Evolutionary conservation across 2,888 invertebrate species (phyloP).

Genomic region (Cancer borealis): DNA sequence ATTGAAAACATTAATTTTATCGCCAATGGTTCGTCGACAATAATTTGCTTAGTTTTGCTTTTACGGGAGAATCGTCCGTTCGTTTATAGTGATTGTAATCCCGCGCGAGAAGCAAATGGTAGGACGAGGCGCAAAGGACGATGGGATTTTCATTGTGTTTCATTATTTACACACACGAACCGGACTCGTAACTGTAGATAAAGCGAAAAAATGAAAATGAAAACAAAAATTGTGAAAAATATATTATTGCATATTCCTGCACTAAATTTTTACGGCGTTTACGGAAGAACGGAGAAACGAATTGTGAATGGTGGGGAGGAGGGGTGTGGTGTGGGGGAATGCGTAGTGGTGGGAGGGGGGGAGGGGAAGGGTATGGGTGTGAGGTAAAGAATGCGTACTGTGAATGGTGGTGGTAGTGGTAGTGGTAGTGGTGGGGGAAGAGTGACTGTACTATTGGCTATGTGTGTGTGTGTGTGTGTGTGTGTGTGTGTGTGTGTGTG

Average conservation of each 20-base stretch:
- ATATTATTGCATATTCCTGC: no score
- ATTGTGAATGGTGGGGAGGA: no score
- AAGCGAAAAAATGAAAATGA: no score
- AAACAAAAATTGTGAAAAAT: no score
- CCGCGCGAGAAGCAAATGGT: not conserved
- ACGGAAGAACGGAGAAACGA: not conserved
- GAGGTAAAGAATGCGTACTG: no score
- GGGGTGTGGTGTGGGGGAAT: no score
- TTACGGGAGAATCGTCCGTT: not conserved
- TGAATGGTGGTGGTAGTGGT: not conserved
- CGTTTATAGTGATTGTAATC: not conserved
- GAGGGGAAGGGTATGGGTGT: no score
- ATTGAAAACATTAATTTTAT: slow-evolving; percentile 33
- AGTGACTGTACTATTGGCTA: no score
- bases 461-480: not conserved
- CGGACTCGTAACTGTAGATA: no score
- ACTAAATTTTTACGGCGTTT: not conserved
- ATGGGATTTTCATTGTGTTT: not conserved
- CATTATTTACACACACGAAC: no score
- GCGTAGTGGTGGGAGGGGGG: no score
- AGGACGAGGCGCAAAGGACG: not conserved
- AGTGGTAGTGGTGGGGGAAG: not conserved
- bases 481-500: not conserved
- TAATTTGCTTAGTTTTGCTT: slow-evolving; percentile 40
- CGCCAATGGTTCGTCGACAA: not conserved